phyloP scores from a whole-genome alignment of 2,888 invertebrate genomes.

The Ennomos erosarius region DNA sequence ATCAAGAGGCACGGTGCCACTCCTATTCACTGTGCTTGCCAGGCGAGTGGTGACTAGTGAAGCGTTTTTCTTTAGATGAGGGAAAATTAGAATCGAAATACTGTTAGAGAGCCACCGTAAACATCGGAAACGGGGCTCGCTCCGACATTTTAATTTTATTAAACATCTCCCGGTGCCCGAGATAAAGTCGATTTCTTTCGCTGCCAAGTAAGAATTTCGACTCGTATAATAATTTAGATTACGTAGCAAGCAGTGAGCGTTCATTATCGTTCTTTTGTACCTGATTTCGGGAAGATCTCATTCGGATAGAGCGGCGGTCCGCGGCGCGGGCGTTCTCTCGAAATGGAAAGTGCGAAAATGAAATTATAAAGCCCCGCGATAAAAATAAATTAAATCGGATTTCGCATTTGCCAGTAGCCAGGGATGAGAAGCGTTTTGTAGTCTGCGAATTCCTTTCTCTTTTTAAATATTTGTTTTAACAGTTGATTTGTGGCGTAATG shows the following conservation, averaged over 20 bases:
- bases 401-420: constrained; percentile 82
- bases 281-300: constrained; percentile 84
- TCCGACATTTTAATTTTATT: constrained; percentile 82
- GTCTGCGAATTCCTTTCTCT: constrained; percentile 80
- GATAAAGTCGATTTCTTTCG: constrained; percentile 84
- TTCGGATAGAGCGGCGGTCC: constrained; percentile 83
- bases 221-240: constrained; percentile 85
- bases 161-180: constrained; percentile 76
- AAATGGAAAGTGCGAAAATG: constrained; percentile 86
- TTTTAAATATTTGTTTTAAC: constrained; percentile 84
- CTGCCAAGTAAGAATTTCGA: constrained; percentile 82
- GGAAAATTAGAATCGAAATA: constrained; percentile 74
- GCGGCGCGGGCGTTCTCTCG: constrained; percentile 79
- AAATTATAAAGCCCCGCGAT: constrained; percentile 85
- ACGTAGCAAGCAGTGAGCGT: constrained; percentile 84
- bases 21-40: constrained; percentile 6
- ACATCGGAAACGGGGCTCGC: constrained; percentile 69
- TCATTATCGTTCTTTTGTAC: constrained; percentile 86
- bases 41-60: constrained; percentile 30
- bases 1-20: constrained; percentile 6
- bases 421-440: constrained; percentile 79
- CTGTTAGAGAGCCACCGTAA: constrained; percentile 68
- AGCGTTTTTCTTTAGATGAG: constrained; percentile 55
- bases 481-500: constrained; percentile 83
- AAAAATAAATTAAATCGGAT: constrained; percentile 86